Evolutionary conservation across 2,888 invertebrate species (phyloP).

Genomic region (Epinotia nisella): DNA sequence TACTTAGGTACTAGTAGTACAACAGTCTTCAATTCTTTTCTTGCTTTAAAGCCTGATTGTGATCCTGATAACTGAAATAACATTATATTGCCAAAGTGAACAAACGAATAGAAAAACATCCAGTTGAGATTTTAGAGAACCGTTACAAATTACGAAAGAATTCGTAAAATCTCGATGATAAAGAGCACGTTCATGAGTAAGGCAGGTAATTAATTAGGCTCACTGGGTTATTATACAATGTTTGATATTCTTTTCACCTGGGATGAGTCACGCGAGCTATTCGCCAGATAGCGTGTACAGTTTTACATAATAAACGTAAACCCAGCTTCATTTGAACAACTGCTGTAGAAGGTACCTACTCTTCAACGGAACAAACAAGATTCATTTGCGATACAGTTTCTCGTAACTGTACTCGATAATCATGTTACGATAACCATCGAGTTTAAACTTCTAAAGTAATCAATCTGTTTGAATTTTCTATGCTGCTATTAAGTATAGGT

Average conservation of each 20-base stretch:
- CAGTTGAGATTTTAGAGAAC: background rate
- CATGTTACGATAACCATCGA: conserved; percentile 34
- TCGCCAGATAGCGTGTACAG: conserved; percentile 53
- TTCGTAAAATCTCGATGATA: conserved; percentile 10
- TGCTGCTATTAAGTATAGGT: conserved; percentile 28
- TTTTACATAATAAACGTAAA: conserved; percentile 59
- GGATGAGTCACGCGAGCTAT: conserved; percentile 57
- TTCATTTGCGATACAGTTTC: conserved; percentile 32
- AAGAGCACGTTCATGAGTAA: conserved; percentile 25
- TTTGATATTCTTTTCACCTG: conserved; percentile 43
- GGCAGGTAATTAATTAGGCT: conserved; percentile 37
- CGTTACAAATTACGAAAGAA: conserved; percentile 3
- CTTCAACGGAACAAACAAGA: conserved; percentile 32
- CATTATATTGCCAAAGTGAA: background rate
- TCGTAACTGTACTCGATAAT: conserved; percentile 38
- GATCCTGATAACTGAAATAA: background rate
- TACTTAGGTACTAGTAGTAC: no score
- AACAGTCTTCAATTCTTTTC: no score
- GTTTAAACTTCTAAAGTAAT: conserved; percentile 33
- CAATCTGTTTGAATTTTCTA: conserved; percentile 33
- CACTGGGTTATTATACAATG: conserved; percentile 39
- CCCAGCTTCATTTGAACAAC: conserved; percentile 64
- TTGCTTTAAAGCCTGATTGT: background rate
- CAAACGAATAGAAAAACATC: background rate
- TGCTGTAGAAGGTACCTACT: conserved; percentile 50